Percentiles rank a stretch among this genome's conserved stretches.
Conservation (phyloP, 37 sponge, comb jelly and placozoan species). For the Bolinopsis microptera region DNA sequence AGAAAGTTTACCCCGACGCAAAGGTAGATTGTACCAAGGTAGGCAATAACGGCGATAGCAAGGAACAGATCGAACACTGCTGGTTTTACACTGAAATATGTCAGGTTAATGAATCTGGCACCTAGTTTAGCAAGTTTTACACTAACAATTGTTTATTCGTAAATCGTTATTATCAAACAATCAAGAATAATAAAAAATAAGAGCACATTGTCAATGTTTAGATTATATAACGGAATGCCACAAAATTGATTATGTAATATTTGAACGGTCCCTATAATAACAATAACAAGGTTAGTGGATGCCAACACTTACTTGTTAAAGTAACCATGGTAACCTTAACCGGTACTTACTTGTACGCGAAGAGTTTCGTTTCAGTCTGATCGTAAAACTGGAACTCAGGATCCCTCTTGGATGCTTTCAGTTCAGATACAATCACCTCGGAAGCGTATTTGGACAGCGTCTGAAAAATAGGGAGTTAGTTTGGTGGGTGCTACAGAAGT, state of each 20-base stretch:
- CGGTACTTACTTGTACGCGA: constrained; percentile 77
- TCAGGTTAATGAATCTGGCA: too few relatives aligned
- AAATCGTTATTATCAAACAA: background rate
- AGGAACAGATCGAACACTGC: constrained; percentile 92
- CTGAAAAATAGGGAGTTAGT: background rate
- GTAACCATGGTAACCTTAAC: too few relatives aligned
- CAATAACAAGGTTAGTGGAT: too few relatives aligned
- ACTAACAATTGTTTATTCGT: background rate
- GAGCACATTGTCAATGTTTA: too few relatives aligned
- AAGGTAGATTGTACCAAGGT: constrained; percentile 75
- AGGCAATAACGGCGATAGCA: constrained; percentile 75
- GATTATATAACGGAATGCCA: too few relatives aligned
- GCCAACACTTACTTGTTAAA: too few relatives aligned
- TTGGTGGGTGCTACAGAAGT: too few relatives aligned
- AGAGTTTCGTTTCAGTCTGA: constrained; percentile 68
- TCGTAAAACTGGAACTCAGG: constrained; percentile 86
- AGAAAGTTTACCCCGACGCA: constrained; percentile 73
- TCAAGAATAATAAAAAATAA: background rate
- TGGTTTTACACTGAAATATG: constrained; percentile 82
- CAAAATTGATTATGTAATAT: too few relatives aligned
- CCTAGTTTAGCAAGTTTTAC: too few relatives aligned
- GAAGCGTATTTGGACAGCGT: constrained; percentile 20
- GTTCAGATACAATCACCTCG: constrained; percentile 41
- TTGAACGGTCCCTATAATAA: too few relatives aligned
- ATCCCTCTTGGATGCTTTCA: constrained; percentile 69